Evolutionary conservation across 2,888 invertebrate genomes (phyloP).

Genomic region (Neocrepidodera transversa): DNA sequence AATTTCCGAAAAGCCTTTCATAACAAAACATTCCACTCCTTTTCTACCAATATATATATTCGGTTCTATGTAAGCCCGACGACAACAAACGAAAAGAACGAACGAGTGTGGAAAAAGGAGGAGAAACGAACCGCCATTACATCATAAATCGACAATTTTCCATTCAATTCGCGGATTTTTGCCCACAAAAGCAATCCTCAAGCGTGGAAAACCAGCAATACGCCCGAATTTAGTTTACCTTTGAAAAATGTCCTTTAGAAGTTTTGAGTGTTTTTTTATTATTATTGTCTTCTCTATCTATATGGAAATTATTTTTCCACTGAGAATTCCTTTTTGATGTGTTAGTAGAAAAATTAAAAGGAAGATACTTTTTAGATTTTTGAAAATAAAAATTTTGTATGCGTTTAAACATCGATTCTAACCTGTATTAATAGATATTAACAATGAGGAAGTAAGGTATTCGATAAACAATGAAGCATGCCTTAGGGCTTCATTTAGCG

Average conservation of each 20-base stretch:
- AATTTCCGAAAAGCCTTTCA: constrained; percentile 7
- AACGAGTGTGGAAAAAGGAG: constrained; percentile 19
- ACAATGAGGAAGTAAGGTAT: constrained; percentile 13
- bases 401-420: too few relatives aligned
- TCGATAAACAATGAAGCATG: constrained; percentile 12
- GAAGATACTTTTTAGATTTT: constrained; percentile 3
- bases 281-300: constrained; percentile 44
- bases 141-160: constrained; percentile 56
- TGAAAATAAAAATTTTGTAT: too few relatives aligned
- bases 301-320: constrained; percentile 45
- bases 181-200: constrained; percentile 50
- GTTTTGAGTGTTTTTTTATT: constrained; percentile 46
- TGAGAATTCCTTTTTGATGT: constrained; percentile 1
- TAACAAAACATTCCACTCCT: constrained; percentile 21
- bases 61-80: constrained; percentile 14
- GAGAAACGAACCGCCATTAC: constrained; percentile 43
- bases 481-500: constrained; percentile 8
- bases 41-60: constrained; percentile 13
- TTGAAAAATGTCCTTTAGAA: constrained; percentile 47
- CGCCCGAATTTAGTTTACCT: constrained; percentile 49
- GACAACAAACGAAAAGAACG: constrained; percentile 22
- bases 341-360: background rate
- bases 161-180: constrained; percentile 52
- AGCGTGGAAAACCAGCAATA: constrained; percentile 50
- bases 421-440: constrained; percentile 13